A percentile compares a stretch with the other conserved stretches of the same genome.
Evolutionary conservation across 2,113 vertebrate genomes (phyloP).

Genomic region (Dunckerocampus dactyliophorus): DNA sequence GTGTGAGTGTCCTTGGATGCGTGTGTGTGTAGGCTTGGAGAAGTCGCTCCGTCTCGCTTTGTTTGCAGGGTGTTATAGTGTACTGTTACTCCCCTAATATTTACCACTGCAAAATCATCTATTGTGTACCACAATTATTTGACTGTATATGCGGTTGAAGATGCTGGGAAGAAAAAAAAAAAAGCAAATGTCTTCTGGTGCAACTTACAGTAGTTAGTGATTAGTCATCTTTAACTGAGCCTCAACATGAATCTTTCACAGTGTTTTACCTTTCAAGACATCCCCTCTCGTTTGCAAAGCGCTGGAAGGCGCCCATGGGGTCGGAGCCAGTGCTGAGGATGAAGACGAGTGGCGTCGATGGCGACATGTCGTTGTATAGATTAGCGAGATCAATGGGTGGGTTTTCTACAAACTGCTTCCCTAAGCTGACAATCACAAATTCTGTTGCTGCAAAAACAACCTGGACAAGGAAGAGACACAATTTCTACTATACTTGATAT

Average conservation of each 20-base stretch:
- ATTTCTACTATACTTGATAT: not conserved
- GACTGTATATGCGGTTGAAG: not conserved
- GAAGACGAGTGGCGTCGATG: conserved; percentile 74
- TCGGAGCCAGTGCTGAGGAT: conserved; percentile 82
- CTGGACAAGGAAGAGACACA: conserved; percentile 41
- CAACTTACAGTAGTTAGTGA: not conserved
- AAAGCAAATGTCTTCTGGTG: too few relatives aligned
- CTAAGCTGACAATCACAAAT: conserved; percentile 77
- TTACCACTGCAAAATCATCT: too few relatives aligned
- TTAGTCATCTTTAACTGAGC: too few relatives aligned
- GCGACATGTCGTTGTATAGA: conserved; percentile 78
- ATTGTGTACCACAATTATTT: not conserved
- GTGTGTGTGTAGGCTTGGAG: too few relatives aligned
- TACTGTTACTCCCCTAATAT: not conserved
- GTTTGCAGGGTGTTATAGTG: too few relatives aligned
- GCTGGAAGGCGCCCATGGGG: conserved; percentile 81
- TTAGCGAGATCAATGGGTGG: conserved; percentile 77
- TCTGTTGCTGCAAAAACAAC: conserved; percentile 76
- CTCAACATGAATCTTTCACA: not conserved
- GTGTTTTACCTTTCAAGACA: conserved; percentile 71
- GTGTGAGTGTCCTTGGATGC: too few relatives aligned
- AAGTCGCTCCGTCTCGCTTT: too few relatives aligned
- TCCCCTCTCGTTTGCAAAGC: conserved; percentile 77
- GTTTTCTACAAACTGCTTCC: conserved; percentile 78
- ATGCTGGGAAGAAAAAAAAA: too few relatives aligned